These are phyloP conservation scores for Serranus cabrilla DNA, from an alignment of 2,797 vertebrate genomes.

Conservation along the genomic window DNA sequence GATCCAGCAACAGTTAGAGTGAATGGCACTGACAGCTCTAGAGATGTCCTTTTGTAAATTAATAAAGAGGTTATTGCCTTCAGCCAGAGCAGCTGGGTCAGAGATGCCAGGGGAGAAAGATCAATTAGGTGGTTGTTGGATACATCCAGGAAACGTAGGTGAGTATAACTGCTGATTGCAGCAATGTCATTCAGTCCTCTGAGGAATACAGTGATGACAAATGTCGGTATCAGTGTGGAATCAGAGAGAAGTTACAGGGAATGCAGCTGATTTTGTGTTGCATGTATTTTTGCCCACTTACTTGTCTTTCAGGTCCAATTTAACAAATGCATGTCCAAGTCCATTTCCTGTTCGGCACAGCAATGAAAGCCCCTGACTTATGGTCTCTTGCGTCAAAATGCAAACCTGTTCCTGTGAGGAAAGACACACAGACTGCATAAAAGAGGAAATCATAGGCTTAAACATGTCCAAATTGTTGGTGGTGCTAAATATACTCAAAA, in stretches of 20 bases:
- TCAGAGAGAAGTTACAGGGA: neutral
- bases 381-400: slow-evolving; percentile 84
- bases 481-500: neutral
- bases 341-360: slow-evolving; percentile 90
- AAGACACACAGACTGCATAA: neutral
- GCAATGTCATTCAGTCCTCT: slow-evolving; percentile 90
- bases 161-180: slow-evolving; percentile 87
- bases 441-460: neutral
- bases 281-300: slow-evolving; percentile 64
- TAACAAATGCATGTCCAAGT: slow-evolving; percentile 91
- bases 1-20: neutral
- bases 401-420: slow-evolving; percentile 57
- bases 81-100: slow-evolving; percentile 93
- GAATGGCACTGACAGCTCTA: neutral
- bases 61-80: slow-evolving; percentile 78
- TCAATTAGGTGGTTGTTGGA: slow-evolving; percentile 91
- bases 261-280: neutral
- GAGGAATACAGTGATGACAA: slow-evolving; percentile 11
- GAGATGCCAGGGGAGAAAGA: slow-evolving; percentile 87
- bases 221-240: neutral
- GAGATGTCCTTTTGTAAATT: slow-evolving; percentile 2
- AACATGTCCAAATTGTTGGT: neutral
- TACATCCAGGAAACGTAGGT: slow-evolving; percentile 93
- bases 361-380: slow-evolving; percentile 89
- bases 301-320: slow-evolving; percentile 89